phyloP scores from a whole-genome alignment of 2,797 vertebrate species.

The Myotis planiceps region DNA sequence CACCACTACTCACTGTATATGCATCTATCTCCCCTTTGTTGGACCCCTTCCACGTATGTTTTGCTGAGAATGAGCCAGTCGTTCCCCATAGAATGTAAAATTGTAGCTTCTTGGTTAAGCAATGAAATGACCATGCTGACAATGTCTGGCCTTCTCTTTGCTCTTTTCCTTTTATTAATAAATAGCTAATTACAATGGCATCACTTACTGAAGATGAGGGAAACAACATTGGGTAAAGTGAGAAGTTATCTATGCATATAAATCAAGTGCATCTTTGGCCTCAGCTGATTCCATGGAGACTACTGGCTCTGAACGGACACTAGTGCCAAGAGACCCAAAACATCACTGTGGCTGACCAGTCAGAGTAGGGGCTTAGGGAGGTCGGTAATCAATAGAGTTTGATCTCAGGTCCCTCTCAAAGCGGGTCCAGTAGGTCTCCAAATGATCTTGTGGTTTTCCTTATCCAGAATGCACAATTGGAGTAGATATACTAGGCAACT shows the following conservation, averaged over 20 bases:
- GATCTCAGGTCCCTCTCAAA: not conserved
- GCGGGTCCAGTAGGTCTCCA: not conserved
- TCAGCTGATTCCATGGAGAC: not conserved
- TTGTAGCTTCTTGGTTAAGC: not conserved
- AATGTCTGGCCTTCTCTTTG: not conserved
- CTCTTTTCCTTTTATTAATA: not conserved
- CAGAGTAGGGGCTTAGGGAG: not conserved
- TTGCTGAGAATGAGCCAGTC: not conserved
- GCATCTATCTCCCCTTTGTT: not conserved
- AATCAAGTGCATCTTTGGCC: not conserved
- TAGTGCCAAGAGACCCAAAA: not conserved
- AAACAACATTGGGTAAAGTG: not conserved
- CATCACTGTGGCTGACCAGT: not conserved
- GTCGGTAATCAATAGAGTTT: not conserved
- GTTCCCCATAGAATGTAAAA: not conserved
- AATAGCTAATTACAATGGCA: not conserved
- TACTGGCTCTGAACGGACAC: not conserved
- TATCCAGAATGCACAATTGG: not conserved
- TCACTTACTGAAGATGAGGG: not conserved
- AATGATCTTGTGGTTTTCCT: not conserved
- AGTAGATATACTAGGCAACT: not conserved
- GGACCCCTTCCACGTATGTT: not conserved
- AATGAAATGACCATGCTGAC: not conserved
- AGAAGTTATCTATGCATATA: not conserved
- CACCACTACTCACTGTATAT: not conserved